Conservation (phyloP, 2,888 invertebrate species). For the Acrobasis consociella region DNA sequence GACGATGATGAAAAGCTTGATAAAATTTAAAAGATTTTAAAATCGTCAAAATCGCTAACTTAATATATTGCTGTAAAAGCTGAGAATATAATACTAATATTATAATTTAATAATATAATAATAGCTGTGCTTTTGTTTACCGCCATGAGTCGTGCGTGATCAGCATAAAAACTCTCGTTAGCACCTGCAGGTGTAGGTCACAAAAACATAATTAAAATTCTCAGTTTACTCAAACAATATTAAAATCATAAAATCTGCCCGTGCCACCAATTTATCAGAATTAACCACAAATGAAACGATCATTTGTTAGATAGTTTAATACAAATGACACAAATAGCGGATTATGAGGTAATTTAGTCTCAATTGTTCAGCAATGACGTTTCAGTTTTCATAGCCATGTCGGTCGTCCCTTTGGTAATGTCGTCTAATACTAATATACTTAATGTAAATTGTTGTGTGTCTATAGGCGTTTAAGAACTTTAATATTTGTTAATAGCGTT, state of each 20-base stretch:
- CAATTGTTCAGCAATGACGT: constrained; percentile 31
- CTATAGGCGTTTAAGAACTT: neutral
- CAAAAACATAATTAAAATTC: neutral
- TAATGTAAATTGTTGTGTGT: neutral
- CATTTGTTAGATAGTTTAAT: constrained; percentile 29
- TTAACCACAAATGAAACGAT: constrained; percentile 26
- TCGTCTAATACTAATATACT: neutral
- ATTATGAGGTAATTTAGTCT: constrained; percentile 31
- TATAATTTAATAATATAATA: too few species aligned
- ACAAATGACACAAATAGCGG: constrained; percentile 27
- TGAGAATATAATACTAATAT: neutral
- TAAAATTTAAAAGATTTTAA: too few species aligned
- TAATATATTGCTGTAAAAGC: neutral
- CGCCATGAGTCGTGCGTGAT: neutral
- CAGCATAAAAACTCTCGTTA: neutral
- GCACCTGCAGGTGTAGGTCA: neutral
- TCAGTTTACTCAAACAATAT: neutral
- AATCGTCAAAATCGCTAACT: neutral
- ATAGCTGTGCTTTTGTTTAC: neutral
- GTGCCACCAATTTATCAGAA: neutral
- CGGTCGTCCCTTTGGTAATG: constrained; percentile 10
- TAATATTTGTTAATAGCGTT: constrained; percentile 3
- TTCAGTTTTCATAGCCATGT: constrained; percentile 26
- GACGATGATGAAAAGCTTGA: too few species aligned
- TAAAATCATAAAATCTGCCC: neutral